phyloP scores from a whole-genome alignment of 2,113 vertebrate species.

The Bagarius yarrelli region DNA sequence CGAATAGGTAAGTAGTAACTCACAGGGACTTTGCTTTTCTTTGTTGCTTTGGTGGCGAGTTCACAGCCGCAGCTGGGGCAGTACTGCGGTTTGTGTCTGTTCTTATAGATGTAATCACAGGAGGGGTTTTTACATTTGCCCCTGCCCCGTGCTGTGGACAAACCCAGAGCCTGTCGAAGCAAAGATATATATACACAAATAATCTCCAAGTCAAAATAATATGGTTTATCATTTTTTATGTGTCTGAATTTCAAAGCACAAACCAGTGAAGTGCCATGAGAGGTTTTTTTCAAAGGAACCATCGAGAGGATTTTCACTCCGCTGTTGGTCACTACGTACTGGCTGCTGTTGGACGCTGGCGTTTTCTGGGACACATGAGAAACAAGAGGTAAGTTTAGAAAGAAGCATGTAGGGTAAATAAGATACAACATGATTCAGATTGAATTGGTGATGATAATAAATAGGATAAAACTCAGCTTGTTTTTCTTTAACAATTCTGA shows the following conservation, averaged over 20 bases:
- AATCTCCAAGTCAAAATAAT: not conserved
- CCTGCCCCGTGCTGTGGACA: conserved; percentile 90
- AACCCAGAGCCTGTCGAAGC: conserved; percentile 82
- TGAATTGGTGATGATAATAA: too few species aligned
- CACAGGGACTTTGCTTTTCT: conserved; percentile 72
- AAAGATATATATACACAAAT: not conserved
- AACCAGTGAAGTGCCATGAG: conserved; percentile 64
- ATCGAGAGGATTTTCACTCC: conserved; percentile 68
- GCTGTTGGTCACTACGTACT: conserved; percentile 60
- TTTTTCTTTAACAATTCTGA: too few species aligned
- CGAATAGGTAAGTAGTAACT: conserved; percentile 41
- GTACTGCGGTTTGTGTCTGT: conserved; percentile 89
- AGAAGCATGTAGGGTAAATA: not conserved
- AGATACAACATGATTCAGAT: not conserved
- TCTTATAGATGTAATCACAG: conserved; percentile 92
- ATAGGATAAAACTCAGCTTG: too few species aligned
- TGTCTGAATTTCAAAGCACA: conserved; percentile 45
- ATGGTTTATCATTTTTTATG: not conserved
- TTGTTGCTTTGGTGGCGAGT: conserved; percentile 81
- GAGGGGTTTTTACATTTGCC: conserved; percentile 93
- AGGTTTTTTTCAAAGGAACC: conserved; percentile 66
- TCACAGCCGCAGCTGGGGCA: conserved; percentile 91
- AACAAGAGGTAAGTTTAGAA: not conserved
- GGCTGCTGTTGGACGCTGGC: conserved; percentile 56
- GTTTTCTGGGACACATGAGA: conserved; percentile 30